Percentiles rank a stretch among this genome's conserved stretches.
These are phyloP conservation scores for Cygnus buccinator DNA, from an alignment of 2,113 vertebrate genomes.

Conservation along the genomic window DNA sequence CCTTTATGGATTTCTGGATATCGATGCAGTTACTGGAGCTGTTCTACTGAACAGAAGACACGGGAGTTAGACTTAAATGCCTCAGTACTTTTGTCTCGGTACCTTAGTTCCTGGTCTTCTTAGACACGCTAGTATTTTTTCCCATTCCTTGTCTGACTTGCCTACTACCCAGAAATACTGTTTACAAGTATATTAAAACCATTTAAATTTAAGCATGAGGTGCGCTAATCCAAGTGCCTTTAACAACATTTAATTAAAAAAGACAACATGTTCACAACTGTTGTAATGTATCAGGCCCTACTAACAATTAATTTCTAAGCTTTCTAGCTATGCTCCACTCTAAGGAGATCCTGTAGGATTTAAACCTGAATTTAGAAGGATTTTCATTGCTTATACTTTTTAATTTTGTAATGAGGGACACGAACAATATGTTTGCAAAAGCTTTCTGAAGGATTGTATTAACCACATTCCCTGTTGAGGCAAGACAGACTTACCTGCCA, in stretches of 20 bases:
- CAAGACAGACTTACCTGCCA: not conserved
- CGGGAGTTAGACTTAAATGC: not conserved
- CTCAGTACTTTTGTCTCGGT: not conserved
- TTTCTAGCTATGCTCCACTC: not conserved
- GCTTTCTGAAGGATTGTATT: constrained; percentile 19
- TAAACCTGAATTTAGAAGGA: not conserved
- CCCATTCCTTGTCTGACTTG: not conserved
- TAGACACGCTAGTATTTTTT: not conserved
- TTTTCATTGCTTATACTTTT: constrained; percentile 17
- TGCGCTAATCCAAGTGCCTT: not conserved
- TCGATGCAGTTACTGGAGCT: not conserved
- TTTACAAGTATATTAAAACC: not conserved
- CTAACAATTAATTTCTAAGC: not conserved
- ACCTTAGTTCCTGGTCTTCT: not conserved
- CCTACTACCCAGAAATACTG: not conserved
- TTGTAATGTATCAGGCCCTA: not conserved
- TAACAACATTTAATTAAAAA: not conserved
- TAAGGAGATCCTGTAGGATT: constrained; percentile 8
- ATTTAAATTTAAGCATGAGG: not conserved
- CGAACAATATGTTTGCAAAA: not conserved
- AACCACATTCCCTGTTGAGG: not conserved
- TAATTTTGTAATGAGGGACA: constrained; percentile 26
- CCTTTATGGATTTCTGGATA: not conserved
- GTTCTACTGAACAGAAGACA: not conserved
- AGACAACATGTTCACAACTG: not conserved